phyloP scores from a whole-genome alignment of 2,797 vertebrate genomes.

The Helostoma temminkii region DNA sequence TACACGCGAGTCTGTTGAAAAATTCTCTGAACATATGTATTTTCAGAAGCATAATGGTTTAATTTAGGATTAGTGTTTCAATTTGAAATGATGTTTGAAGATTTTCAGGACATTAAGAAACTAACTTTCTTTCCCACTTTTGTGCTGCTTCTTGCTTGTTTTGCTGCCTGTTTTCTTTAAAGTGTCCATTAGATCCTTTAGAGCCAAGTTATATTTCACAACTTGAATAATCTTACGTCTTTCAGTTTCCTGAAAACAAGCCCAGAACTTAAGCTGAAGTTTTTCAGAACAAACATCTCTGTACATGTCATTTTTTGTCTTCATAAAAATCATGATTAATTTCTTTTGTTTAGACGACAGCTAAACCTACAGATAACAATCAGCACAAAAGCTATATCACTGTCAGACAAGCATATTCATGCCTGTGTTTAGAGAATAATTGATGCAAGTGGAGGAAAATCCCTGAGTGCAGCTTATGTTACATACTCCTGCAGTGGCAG shows the following conservation, averaged over 20 bases:
- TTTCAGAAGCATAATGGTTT: neutral
- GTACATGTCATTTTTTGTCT: conserved; percentile 31
- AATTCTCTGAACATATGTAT: conserved; percentile 1
- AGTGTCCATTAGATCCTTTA: conserved; percentile 14
- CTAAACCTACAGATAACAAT: conserved; percentile 52
- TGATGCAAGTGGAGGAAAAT: conserved; percentile 41
- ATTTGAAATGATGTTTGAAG: neutral
- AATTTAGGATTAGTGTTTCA: neutral
- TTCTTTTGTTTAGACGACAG: conserved; percentile 29
- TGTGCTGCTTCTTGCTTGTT: neutral
- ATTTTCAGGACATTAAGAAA: neutral
- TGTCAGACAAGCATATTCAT: conserved; percentile 47
- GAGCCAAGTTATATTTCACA: conserved; percentile 8
- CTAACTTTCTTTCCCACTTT: neutral
- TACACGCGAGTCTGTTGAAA: conserved; percentile 30
- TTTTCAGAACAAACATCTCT: conserved; percentile 14
- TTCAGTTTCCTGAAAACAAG: conserved; percentile 24
- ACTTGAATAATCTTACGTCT: neutral
- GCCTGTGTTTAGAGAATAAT: conserved; percentile 41
- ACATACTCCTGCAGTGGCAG: conserved; percentile 51
- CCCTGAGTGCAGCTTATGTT: conserved; percentile 54
- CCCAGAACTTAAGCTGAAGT: conserved; percentile 1
- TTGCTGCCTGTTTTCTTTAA: neutral
- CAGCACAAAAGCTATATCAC: conserved; percentile 35
- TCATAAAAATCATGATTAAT: conserved; percentile 30